Evolutionary conservation across 2,113 vertebrate species (phyloP).

Genomic region (Calyptomena viridis): DNA sequence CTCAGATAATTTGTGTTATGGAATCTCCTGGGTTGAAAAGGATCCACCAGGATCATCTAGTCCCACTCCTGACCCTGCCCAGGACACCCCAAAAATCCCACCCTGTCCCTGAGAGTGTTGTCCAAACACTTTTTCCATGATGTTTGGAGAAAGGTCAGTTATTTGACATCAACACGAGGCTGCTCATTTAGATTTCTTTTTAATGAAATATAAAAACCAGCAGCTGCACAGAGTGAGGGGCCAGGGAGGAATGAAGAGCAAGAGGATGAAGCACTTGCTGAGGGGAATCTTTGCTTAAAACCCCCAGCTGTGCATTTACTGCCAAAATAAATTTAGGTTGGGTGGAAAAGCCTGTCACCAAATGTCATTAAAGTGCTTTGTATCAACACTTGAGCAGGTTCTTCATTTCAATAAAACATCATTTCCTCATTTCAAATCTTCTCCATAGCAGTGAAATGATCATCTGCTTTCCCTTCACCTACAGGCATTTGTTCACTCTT

Average conservation of each 20-base stretch:
- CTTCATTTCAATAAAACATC: not conserved
- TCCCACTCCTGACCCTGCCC: not conserved
- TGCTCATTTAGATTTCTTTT: not conserved
- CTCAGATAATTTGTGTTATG: no score
- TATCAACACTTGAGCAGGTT: not conserved
- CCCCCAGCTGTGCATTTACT: not conserved
- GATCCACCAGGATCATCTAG: not conserved
- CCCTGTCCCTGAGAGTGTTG: not conserved
- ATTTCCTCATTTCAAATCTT: not conserved
- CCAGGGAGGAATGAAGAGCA: not conserved
- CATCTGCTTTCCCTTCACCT: not conserved
- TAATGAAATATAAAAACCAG: not conserved
- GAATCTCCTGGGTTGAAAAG: not conserved
- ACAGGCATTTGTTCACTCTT: not conserved
- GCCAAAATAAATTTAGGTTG: not conserved
- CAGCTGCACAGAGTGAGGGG: not conserved
- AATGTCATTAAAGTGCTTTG: not conserved
- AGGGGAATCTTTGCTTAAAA: not conserved
- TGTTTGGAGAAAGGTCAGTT: not conserved
- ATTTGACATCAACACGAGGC: not conserved
- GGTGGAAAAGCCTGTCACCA: not conserved
- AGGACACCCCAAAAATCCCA: not conserved
- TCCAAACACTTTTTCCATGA: not conserved
- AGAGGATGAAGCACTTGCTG: not conserved
- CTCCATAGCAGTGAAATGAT: not conserved